phyloP scores from a whole-genome alignment of 1,140 invertebrate species.

The Aphelenchoides avenae region DNA sequence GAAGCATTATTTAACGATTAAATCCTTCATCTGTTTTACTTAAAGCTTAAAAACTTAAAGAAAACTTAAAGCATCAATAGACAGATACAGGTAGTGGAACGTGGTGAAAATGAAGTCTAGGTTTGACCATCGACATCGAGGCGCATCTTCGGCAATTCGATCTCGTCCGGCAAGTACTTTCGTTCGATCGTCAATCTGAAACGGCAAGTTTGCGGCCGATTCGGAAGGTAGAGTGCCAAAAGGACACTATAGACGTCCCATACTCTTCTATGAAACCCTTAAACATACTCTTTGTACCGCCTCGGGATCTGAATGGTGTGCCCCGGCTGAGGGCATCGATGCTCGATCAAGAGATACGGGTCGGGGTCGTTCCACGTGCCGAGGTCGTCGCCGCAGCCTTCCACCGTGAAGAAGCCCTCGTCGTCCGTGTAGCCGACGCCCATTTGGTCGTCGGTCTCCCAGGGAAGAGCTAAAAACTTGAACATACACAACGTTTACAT shows the following conservation, averaged over 20 bases:
- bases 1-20: too few species aligned
- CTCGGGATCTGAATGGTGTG: conserved; percentile 24
- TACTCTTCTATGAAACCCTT: not conserved
- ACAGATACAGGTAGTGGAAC: too few species aligned
- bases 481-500: too few species aligned
- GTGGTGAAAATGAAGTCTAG: too few species aligned
- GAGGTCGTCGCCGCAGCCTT: conserved; percentile 32
- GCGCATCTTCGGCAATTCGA: conserved; percentile 10
- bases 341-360: conserved; percentile 29
- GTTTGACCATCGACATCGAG: conserved; percentile 11
- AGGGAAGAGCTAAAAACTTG: conserved; percentile 26
- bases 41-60: too few species aligned
- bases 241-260: not conserved
- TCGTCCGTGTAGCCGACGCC: conserved; percentile 15
- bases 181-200: conserved; percentile 18
- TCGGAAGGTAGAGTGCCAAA: too few species aligned
- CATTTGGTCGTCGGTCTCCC: conserved; percentile 29
- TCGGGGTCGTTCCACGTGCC: conserved; percentile 44
- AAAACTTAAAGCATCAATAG: too few species aligned
- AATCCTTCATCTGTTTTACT: too few species aligned
- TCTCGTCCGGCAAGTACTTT: conserved; percentile 14
- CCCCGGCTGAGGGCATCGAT: conserved; percentile 34
- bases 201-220: conserved; percentile 1
- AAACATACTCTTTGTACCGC: conserved; percentile 21
- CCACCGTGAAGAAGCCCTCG: conserved; percentile 19